Evolutionary conservation across 2,888 invertebrate genomes (phyloP).

Genomic region (Thera obeliscata): DNA sequence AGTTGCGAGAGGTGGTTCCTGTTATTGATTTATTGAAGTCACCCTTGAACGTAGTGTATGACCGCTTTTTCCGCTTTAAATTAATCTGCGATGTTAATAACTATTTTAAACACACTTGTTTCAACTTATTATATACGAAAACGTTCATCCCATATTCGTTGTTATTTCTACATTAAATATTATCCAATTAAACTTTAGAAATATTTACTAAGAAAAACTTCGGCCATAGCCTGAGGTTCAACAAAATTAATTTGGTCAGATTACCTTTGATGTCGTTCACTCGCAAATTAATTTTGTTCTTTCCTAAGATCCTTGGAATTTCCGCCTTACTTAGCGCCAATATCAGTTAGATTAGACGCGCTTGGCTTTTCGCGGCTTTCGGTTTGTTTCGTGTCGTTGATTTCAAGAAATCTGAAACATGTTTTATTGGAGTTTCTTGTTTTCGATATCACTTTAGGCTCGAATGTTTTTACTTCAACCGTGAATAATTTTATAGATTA

Average conservation of each 20-base stretch:
- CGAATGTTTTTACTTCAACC: too few species aligned
- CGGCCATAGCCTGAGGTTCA: conserved; percentile 12
- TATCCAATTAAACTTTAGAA: too few species aligned
- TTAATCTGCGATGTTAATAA: too few species aligned
- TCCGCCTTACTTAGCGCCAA: conserved; percentile 17
- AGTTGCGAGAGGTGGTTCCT: too few species aligned
- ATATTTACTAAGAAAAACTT: conserved; percentile 23
- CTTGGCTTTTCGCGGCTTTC: conserved; percentile 15
- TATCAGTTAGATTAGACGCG: conserved; percentile 6
- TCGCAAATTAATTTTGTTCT: conserved; percentile 29
- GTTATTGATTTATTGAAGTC: too few species aligned
- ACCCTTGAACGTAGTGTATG: too few species aligned
- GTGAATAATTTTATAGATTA: neutral
- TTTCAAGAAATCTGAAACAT: neutral
- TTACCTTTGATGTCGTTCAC: conserved; percentile 26
- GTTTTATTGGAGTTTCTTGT: neutral
- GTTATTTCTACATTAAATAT: neutral
- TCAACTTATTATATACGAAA: neutral
- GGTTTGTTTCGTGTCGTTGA: conserved; percentile 9
- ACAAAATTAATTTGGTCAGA: conserved; percentile 24
- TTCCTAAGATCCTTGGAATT: conserved; percentile 20
- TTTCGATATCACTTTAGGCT: neutral
- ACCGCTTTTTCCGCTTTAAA: too few species aligned
- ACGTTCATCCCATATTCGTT: neutral
- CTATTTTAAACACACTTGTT: neutral